Evolutionary conservation across 1,140 invertebrate species (phyloP).

Genomic region (Drosophila aff.): DNA sequence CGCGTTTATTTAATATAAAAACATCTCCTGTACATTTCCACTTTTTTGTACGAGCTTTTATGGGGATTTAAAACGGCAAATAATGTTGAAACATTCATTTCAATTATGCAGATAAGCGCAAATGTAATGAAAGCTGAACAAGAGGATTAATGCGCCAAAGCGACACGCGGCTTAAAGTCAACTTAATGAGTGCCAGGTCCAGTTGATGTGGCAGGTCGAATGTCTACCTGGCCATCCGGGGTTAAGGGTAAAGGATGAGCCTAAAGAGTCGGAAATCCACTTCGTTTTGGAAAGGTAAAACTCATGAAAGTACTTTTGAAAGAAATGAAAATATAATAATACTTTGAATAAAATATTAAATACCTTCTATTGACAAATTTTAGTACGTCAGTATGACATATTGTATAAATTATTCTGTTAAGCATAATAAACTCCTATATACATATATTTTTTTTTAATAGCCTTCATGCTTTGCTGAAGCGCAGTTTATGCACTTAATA

Average conservation of each 20-base stretch:
- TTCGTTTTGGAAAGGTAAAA: not conserved
- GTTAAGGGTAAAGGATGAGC: not conserved
- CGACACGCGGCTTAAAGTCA: constrained; percentile 67
- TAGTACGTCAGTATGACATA: not conserved
- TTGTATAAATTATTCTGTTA: not conserved
- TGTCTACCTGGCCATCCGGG: not conserved
- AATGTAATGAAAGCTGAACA: constrained; percentile 82
- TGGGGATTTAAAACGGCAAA: constrained; percentile 60
- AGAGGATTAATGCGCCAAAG: constrained; percentile 70
- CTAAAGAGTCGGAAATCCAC: not conserved
- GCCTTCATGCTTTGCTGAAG: not conserved
- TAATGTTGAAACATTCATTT: constrained; percentile 73
- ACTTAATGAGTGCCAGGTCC: constrained; percentile 65
- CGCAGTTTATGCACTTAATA: constrained; percentile 3
- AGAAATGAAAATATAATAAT: not conserved
- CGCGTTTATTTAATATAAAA: constrained; percentile 37
- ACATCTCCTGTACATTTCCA: constrained; percentile 19
- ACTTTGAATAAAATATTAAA: no score
- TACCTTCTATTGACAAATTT: not conserved
- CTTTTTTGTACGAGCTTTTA: constrained; percentile 24
- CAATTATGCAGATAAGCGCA: constrained; percentile 81
- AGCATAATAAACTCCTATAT: not conserved
- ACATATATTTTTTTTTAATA: not conserved
- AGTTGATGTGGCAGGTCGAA: constrained; percentile 35
- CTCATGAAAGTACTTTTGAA: not conserved